phyloP scores from a whole-genome alignment of 2,797 vertebrate genomes.

The Ctenochaetus hawaiiensis region DNA sequence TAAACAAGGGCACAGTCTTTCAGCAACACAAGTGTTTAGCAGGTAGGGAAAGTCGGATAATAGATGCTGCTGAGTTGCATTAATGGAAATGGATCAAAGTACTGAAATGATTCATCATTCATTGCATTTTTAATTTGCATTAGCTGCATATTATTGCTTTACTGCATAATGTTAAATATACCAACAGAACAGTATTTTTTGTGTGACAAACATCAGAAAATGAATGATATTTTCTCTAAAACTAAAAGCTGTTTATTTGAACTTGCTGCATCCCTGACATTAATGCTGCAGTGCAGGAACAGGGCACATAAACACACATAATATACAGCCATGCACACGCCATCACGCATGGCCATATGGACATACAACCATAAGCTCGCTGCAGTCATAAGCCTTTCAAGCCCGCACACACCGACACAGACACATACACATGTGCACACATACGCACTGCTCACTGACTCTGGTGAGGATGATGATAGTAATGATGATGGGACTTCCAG shows the following conservation, averaged over 20 bases:
- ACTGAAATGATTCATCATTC: background rate
- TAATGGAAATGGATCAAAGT: no score
- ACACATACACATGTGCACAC: constrained; percentile 16
- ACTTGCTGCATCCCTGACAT: background rate
- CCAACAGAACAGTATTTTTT: background rate
- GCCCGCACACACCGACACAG: background rate
- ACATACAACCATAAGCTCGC: background rate
- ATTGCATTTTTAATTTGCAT: background rate
- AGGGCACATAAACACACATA: background rate
- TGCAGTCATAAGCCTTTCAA: background rate
- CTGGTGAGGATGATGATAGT: constrained; percentile 57
- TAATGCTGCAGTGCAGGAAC: background rate
- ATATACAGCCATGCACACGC: background rate
- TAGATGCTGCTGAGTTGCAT: no score
- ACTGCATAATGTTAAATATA: background rate
- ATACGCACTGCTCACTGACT: constrained; percentile 19
- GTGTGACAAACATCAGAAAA: background rate
- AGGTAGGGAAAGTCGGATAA: no score
- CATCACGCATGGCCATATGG: background rate
- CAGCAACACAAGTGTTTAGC: no score
- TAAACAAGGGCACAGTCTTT: no score
- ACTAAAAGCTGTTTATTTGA: constrained; percentile 2
- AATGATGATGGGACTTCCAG: constrained; percentile 78
- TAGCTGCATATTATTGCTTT: background rate
- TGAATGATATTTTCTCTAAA: constrained; percentile 3